Evolutionary conservation across 2,888 invertebrate species (phyloP), one percentile per base, ranked within the genome.

Genomic region (Agonopterix subpropinquella): DNA sequence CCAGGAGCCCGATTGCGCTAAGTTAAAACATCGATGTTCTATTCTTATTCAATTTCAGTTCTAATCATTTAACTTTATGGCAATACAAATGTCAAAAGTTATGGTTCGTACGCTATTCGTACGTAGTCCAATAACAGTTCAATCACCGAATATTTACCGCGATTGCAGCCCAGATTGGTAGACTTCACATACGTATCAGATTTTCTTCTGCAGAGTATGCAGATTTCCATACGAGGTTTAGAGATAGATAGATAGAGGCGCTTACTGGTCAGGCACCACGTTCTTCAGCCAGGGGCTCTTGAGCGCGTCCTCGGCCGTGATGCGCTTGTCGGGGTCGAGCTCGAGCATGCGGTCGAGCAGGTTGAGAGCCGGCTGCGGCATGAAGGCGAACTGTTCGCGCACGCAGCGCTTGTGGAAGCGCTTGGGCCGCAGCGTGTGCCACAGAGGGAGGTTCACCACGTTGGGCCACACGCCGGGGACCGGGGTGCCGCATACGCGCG

Each of bases 401-500:
- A 99, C 90, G 60, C 95, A 92, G 54, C 99, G 91, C 64, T 96
- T 91, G 88, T 98, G 95, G 59, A 94, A 92, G 36, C 96, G 95
- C 88, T 97, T 98, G 39, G 97, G 96, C 65, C 97, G 95, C 44
- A 99, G 90, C 35, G 96, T 94, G 75, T 95, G 94, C 92, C 96
- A 99, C 3, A 96, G 91, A 0, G 98, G 98, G 61, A 99, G 89
- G 73, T 95, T 94, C 56, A 97, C 96, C 45, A 99, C 98, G 72
- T 95, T 92, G 8, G 99, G 99, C 99, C 99, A 99, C 41, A 96
- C 96, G 43, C 97, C 97, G 0, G 98, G 98, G 41, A 95, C 94
- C 0, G 99, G 98, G 0, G 98, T 96, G 11, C 99, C 99, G 88
- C 99, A 99, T 15, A 96, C 91, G 52, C 95, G 78, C 0, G 98